A percentile compares a stretch with the other conserved stretches of the same genome.
These are phyloP conservation scores for Pachymerium ferrugineum DNA, from an alignment of 2,888 invertebrate genomes.

Conservation along the genomic window DNA sequence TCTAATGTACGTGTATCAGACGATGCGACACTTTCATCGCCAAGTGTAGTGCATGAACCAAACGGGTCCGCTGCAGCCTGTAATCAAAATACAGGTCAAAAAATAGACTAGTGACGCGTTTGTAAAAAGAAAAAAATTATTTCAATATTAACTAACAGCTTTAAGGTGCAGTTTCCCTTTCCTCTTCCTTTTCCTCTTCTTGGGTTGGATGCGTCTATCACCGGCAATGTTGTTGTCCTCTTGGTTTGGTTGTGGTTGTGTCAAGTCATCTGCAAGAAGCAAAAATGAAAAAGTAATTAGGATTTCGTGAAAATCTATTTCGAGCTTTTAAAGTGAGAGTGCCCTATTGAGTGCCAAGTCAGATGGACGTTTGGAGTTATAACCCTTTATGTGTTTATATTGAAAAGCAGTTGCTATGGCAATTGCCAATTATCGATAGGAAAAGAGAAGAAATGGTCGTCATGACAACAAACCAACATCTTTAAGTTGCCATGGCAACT, in stretches of 20 bases:
- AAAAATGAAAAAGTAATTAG: too few relatives aligned
- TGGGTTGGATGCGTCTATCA: not conserved
- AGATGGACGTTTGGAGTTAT: too few relatives aligned
- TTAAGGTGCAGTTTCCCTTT: not conserved
- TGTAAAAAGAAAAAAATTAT: not conserved
- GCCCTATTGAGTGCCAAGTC: too few relatives aligned
- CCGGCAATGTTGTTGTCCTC: not conserved
- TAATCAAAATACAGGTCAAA: not conserved
- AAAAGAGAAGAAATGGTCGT: too few relatives aligned
- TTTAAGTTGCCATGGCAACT: not conserved
- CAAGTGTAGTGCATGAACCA: too few relatives aligned
- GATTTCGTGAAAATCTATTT: too few relatives aligned
- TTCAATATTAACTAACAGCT: not conserved
- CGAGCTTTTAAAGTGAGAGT: too few relatives aligned
- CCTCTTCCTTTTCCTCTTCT: not conserved
- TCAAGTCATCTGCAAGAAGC: slow-evolving; percentile 4
- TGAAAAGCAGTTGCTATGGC: not conserved
- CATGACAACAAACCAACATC: slow-evolving; percentile 1
- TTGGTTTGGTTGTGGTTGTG: not conserved
- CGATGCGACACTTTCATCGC: not conserved
- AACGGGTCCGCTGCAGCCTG: not conserved
- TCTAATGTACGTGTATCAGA: too few relatives aligned
- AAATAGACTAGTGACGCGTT: not conserved
- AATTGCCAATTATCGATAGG: slow-evolving; percentile 2
- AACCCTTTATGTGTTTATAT: not conserved